Conservation (phyloP, 2,888 invertebrate species). For the Caenorhabditis sulstoni region DNA sequence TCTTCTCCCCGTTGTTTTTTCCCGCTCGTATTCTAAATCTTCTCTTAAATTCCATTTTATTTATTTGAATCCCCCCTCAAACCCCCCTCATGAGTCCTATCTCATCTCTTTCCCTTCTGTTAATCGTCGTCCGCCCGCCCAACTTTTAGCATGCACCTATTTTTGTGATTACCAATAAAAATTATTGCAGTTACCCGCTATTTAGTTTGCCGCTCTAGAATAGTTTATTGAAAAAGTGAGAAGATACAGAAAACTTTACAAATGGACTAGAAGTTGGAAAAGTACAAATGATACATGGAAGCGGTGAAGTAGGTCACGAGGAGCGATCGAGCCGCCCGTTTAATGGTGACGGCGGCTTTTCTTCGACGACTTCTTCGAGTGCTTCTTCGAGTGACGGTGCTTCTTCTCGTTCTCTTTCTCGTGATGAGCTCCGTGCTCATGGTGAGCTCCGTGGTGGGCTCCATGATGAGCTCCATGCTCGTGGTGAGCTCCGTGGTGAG, state of each 20-base stretch:
- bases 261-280: slow-evolving; percentile 9
- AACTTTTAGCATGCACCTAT: no score
- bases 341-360: slow-evolving; percentile 37
- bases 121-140: neutral
- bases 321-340: neutral
- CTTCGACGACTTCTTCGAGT: slow-evolving; percentile 18
- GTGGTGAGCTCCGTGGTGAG: slow-evolving; percentile 1
- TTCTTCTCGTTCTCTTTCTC: slow-evolving; percentile 14
- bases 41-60: neutral
- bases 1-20: neutral
- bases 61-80: neutral
- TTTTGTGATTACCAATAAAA: no score
- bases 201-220: slow-evolving; percentile 3
- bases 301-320: slow-evolving; percentile 5
- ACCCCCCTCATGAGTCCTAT: no score
- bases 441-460: neutral
- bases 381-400: slow-evolving; percentile 41
- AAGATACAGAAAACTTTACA: neutral
- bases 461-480: neutral
- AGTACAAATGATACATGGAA: slow-evolving; percentile 43
- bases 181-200: neutral
- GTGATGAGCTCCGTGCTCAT: neutral
- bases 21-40: neutral
- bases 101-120: neutral
- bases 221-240: slow-evolving; percentile 15